Percentiles rank a stretch among this genome's conserved stretches.
phyloP scores from a whole-genome alignment of 2,888 invertebrate species.

The Limenitis camilla region DNA sequence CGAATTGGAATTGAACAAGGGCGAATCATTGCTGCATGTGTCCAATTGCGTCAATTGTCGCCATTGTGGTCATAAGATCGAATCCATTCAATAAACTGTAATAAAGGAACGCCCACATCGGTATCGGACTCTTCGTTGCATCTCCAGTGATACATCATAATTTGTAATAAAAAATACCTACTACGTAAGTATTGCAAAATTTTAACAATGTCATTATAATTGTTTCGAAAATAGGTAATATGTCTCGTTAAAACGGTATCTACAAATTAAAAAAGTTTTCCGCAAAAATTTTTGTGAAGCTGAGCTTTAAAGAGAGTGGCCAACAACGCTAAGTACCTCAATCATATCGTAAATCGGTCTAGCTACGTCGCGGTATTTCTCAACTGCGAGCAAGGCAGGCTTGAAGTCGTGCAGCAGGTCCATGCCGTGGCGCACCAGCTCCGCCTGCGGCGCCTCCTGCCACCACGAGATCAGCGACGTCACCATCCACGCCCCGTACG shows the following conservation, averaged over 20 bases:
- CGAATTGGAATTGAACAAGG: background rate
- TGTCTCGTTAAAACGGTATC: no score
- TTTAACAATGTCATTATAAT: no score
- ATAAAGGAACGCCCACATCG: background rate
- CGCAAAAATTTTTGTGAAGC: no score
- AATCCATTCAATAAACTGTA: slow-evolving; percentile 6
- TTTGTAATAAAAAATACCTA: no score
- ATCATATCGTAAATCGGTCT: slow-evolving; percentile 61
- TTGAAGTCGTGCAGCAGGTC: slow-evolving; percentile 66
- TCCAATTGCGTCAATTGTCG: slow-evolving; percentile 16
- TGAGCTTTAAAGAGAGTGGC: no score
- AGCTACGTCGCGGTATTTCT: slow-evolving; percentile 57
- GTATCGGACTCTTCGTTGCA: no score
- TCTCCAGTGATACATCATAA: no score
- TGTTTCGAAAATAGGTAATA: no score
- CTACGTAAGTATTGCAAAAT: no score
- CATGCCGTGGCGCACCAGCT: slow-evolving; percentile 59
- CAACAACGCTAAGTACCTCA: slow-evolving; percentile 51
- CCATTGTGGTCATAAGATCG: slow-evolving; percentile 3
- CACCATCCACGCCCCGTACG: slow-evolving; percentile 66
- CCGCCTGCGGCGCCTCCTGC: slow-evolving; percentile 59
- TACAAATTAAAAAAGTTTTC: no score
- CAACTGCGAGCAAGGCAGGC: slow-evolving; percentile 63
- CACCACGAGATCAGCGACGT: slow-evolving; percentile 63
- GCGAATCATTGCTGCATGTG: background rate